Conservation (phyloP, 2,888 invertebrate species). For the Xylota sylvarum region DNA sequence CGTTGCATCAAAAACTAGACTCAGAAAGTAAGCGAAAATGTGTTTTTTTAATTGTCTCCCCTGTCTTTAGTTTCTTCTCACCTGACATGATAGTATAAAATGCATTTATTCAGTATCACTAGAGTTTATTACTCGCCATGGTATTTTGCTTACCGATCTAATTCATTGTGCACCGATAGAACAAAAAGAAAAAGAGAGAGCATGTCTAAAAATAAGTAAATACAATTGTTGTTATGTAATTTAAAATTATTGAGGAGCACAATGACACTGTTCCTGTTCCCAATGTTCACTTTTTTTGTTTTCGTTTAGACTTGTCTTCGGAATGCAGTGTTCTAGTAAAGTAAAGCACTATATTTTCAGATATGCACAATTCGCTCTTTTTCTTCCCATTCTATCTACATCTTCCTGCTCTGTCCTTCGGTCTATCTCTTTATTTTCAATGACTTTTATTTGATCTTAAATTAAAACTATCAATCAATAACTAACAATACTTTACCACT, state of each 20-base stretch:
- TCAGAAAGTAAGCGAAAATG: constrained; percentile 33
- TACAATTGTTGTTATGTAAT: not conserved
- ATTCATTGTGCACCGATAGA: not conserved
- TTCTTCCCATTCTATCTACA: not conserved
- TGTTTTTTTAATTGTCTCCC: not conserved
- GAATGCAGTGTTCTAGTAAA: constrained; percentile 16
- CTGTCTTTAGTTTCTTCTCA: not conserved
- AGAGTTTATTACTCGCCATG: not conserved
- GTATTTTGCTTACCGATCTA: not conserved
- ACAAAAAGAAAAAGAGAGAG: not conserved
- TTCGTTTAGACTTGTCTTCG: not conserved
- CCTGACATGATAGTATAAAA: not conserved
- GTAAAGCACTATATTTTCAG: constrained; percentile 4
- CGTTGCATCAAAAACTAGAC: not conserved
- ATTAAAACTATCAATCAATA: not conserved
- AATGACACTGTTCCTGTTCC: not conserved
- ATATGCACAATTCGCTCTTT: not conserved
- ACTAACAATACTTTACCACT: constrained; percentile 1
- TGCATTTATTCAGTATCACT: constrained; percentile 7
- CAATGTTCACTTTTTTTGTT: not conserved
- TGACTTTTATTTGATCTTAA: not conserved
- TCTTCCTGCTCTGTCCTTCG: not conserved
- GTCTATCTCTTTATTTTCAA: not conserved
- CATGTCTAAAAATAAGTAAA: not conserved
- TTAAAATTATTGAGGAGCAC: not conserved